Percentiles rank a stretch among this genome's conserved stretches.
These are phyloP conservation scores for Scaptodrosophila latifasciaeformis DNA, from an alignment of 2,888 invertebrate genomes.

Conservation along the genomic window DNA sequence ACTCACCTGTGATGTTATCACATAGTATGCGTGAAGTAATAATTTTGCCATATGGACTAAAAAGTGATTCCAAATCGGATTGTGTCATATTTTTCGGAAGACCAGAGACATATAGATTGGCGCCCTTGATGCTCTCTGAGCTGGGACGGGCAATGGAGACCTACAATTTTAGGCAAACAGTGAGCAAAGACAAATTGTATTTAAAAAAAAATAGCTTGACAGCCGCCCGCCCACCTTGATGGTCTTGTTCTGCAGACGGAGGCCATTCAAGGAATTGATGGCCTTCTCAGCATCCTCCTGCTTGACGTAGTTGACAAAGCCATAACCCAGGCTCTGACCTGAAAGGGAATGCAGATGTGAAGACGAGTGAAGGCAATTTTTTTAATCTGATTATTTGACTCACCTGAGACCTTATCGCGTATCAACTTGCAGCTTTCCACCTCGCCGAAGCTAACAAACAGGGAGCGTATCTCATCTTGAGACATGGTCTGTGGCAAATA, in stretches of 20 bases:
- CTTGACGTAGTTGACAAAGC: slow-evolving; percentile 99
- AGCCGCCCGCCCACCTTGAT: slow-evolving; percentile 85
- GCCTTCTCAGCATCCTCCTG: slow-evolving; percentile 99
- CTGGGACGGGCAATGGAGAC: slow-evolving; percentile 92
- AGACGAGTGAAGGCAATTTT: no score
- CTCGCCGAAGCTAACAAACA: slow-evolving; percentile 96
- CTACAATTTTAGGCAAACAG: slow-evolving; percentile 36
- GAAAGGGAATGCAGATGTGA: no score
- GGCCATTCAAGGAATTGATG: slow-evolving; percentile 97
- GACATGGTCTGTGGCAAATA: slow-evolving; percentile 96
- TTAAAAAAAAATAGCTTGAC: not conserved
- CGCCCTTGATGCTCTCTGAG: slow-evolving; percentile 95
- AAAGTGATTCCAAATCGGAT: slow-evolving; percentile 87
- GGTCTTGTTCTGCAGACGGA: slow-evolving; percentile 99
- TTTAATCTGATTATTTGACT: slow-evolving; percentile 37
- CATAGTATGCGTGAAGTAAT: slow-evolving; percentile 91
- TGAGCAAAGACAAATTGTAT: slow-evolving; percentile 3
- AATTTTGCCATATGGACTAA: slow-evolving; percentile 87
- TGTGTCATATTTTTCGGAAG: slow-evolving; percentile 92
- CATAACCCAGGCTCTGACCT: slow-evolving; percentile 99
- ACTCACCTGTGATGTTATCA: slow-evolving; percentile 88
- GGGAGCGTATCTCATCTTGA: slow-evolving; percentile 94
- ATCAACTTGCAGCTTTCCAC: slow-evolving; percentile 98
- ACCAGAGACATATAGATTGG: slow-evolving; percentile 94
- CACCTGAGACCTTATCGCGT: slow-evolving; percentile 95